Evolutionary conservation across 2,888 invertebrate species (phyloP).

Genomic region (Crioceris asparagi): DNA sequence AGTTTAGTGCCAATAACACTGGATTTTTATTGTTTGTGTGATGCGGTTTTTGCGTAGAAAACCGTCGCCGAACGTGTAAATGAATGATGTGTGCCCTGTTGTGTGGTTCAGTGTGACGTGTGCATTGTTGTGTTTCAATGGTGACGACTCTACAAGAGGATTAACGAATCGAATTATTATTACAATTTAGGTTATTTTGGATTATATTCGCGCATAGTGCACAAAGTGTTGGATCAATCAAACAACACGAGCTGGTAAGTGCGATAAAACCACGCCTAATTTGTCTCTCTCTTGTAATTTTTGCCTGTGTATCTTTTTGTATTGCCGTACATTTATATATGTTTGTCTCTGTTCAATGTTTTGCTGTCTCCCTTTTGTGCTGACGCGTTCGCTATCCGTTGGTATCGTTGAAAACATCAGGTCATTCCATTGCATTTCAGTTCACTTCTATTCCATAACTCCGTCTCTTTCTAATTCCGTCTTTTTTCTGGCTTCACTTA

Average conservation of each 20-base stretch:
- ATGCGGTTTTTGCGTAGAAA: no score
- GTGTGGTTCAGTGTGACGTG: no score
- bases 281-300: no score
- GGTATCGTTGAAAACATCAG: conserved; percentile 12
- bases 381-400: conserved; percentile 21
- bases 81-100: no score
- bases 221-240: conserved; percentile 11
- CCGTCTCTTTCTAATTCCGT: conserved; percentile 17
- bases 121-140: no score
- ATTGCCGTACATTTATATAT: conserved; percentile 11
- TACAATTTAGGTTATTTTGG: conserved; percentile 15
- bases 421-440: conserved; percentile 20
- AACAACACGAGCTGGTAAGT: conserved; percentile 18
- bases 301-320: conserved; percentile 9
- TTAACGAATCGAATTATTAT: no score
- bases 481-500: conserved; percentile 9
- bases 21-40: conserved; percentile 20
- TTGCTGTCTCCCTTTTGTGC: conserved; percentile 17
- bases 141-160: no score
- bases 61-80: no score
- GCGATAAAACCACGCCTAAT: no score
- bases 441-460: conserved; percentile 10
- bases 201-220: conserved; percentile 12
- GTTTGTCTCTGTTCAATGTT: conserved; percentile 10
- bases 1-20: conserved; percentile 24